Evolutionary conservation across 2,797 vertebrate genomes (phyloP), one percentile per base, ranked within the genome.

Genomic region (Lophura swinhoii): DNA sequence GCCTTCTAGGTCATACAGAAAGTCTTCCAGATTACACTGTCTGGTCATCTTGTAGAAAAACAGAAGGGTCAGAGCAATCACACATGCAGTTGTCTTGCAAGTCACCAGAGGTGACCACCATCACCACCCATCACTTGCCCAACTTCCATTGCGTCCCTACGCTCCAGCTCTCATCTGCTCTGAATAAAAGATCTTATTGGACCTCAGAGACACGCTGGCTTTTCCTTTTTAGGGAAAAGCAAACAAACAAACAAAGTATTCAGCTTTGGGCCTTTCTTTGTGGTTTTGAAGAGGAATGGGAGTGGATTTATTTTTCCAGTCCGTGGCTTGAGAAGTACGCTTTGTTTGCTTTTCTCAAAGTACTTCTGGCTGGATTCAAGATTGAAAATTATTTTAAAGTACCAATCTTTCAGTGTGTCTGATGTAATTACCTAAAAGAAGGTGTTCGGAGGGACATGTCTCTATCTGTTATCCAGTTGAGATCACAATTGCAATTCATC

Each of bases 231-330:
- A 89, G 63, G 67, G 79, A 70, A 78, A 91, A 92, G 10, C 83
- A 93, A 96, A 86, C 70, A 95, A 95, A 91, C 66, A 95, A 94
- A 95, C 56, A 76, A 73, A 83, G 24, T 15, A 44, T 41, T 66
- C 23, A 6, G n/a, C 67, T 86, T 67, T 75, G 39, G 49, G 29
- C 55, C 76, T 81, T 49, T 72, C 31, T 70, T 41, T 53, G 73
- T 90, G 89, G 79, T 67, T 95, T 91, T 88, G 67, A 85, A 60
- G 60, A 79, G 23, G 55, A 80, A 76, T 14, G 26, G 66, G 29
- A 73, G n/a, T 18, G n/a, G 33, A 5, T 1, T 0, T 14, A 75
- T 71, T 83, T 79, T 56, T 20, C 49, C 49, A n/a, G 29, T 69
- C 8, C 12, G 24, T 75, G 76, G 17, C 59, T 64, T 69, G 24